Base-by-base conservation (phyloP, 2,888 invertebrate species). In the Zaprionus lineosus region DNA sequence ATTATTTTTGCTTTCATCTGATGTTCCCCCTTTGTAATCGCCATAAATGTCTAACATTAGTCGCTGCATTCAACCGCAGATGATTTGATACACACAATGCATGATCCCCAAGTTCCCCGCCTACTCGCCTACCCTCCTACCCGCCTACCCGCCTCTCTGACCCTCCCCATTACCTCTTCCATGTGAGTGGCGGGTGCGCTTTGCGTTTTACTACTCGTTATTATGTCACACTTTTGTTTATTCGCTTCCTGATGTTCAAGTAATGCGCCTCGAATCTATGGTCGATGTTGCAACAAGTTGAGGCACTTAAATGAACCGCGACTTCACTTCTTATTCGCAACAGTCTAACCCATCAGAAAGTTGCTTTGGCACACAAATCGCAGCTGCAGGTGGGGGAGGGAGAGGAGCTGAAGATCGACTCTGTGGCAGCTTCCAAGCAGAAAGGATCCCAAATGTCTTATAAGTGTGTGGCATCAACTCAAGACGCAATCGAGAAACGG, bases 41-140 rank as follows among this genome's bases (percentile, higher is more conserved):
- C 70, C 43, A 56, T 81, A 84, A 84, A 69, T 81, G 74, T 61
- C 55, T 74, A 66, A 74, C 59, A 77, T 77, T 77, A 77, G 74
- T 46, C 34, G 62, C 53, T 76, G 81, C 69, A 74, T 60, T 84
- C 82, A 81, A 76, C 84, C 81, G 77, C 74, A 73, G 69, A 60
- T 48, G 65, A 55, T 81, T 81, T 64, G 48, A 64, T 44, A 50
- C 48, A 41, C 24, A 18, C n/a, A n/a, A n/a, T 24, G 50, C 28
- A 60, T 36, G 59, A 59, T 59, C 29, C 50, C 47, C 59, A 24
- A 2, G 8, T n/a, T n/a, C n/a, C n/a, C n/a, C n/a, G n/a, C n/a
- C n/a, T n/a, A n/a, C n/a, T n/a, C n/a, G n/a, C n/a, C n/a, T n/a
- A n/a, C n/a, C n/a, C n/a, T n/a, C n/a, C n/a, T n/a, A n/a, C n/a